A percentile compares a stretch with the other conserved stretches of the same genome.
Conservation (phyloP, 2,888 invertebrate genomes). For the Acanthosoma haemorrhoidale region DNA sequence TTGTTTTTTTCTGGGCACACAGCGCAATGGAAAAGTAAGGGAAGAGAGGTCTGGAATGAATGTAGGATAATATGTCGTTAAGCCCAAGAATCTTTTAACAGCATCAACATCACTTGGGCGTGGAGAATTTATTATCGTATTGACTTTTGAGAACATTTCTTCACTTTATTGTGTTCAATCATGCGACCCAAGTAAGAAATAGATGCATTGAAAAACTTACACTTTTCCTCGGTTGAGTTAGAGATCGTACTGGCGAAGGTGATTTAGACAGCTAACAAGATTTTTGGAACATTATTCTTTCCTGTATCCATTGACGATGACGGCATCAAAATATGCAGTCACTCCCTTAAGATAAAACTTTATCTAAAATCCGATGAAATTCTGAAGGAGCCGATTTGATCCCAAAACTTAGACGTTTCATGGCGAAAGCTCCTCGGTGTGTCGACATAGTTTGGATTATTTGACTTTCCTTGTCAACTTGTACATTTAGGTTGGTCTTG, state of each 20-base stretch:
- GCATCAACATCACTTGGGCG: neutral
- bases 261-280: neutral
- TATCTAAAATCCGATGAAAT: slow-evolving; percentile 40
- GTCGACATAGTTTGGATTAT: slow-evolving; percentile 41
- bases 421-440: slow-evolving; percentile 38
- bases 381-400: slow-evolving; percentile 41
- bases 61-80: neutral
- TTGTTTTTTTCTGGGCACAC: neutral
- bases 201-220: neutral
- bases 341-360: slow-evolving; percentile 38
- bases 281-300: slow-evolving; percentile 31
- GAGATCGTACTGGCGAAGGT: neutral
- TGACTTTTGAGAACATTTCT: neutral
- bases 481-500: slow-evolving; percentile 33
- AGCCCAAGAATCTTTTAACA: neutral
- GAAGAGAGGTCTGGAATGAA: neutral
- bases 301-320: slow-evolving; percentile 37
- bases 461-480: slow-evolving; percentile 37
- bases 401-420: slow-evolving; percentile 41
- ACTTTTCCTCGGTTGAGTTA: neutral
- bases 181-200: neutral
- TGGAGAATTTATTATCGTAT: neutral
- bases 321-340: slow-evolving; percentile 38
- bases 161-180: neutral
- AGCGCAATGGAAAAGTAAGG: neutral